Evolutionary conservation across 2,113 vertebrate species (phyloP), one percentile per base, ranked within the genome.

Genomic region (Xiphophorus hellerii): DNA sequence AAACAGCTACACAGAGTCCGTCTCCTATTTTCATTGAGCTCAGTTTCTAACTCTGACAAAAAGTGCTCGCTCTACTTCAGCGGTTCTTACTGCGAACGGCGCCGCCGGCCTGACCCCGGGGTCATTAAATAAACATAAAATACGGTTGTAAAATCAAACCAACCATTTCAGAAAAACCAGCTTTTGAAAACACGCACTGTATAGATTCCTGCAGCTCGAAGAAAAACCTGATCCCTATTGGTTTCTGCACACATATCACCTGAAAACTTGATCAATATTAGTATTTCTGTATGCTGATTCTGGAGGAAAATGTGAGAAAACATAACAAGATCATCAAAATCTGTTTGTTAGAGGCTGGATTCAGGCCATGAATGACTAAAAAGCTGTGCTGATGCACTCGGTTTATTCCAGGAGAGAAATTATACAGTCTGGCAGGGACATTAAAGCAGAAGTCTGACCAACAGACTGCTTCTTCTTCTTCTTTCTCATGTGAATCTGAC

Each of bases 401-500:
- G 29, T n/a, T 60, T 44, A 9, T 61, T 66, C 27, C 35, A 65
- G 2, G 10, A 64, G 6, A 0, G 17, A 62, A 29, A 73, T 33
- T 12, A 10, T 4, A 48, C n/a, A 58, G 62, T 44, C 30, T 31
- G 20, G 35, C 11, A 20, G 33, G 25, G 5, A 67, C 51, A 67
- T 11, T 35, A 7, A 78, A 71, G 54, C 29, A 20, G 11, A 63
- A n/a, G 33, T 62, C 54, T 20, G 12, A 25, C 0, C 11, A 4
- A 11, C 0, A 70, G 42, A 33, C 8, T 7, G 8, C 33, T 35
- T 33, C 25, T 58, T 70, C 68, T 35, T 58, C 62, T 51, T 60
- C 44, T 54, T 58, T 58, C 44, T 71, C 44, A 30, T 66, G 22
- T 27, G 13, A 63, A 42, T 77, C 33, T 77, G 42, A 37, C 12